Evolutionary conservation across 1,140 invertebrate genomes (phyloP).

Genomic region (Drosophila cardini): DNA sequence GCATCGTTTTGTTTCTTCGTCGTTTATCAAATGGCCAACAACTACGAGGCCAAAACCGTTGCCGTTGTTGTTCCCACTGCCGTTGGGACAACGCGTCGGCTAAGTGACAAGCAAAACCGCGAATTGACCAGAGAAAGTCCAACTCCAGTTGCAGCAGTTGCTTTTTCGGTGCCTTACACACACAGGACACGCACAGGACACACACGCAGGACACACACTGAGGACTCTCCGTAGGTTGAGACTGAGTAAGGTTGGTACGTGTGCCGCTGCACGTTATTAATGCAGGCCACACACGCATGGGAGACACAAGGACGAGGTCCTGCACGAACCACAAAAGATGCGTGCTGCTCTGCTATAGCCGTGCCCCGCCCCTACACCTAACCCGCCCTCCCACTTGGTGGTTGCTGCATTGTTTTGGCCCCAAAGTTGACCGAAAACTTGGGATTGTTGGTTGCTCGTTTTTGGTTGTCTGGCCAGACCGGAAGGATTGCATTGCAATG

Average conservation of each 20-base stretch:
- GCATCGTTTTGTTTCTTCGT: conserved; percentile 67
- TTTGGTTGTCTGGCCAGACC: conserved; percentile 59
- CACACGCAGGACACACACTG: not conserved
- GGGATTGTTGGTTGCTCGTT: conserved; percentile 81
- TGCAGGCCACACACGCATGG: conserved; percentile 28
- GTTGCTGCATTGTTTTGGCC: conserved; percentile 74
- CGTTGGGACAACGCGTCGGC: conserved; percentile 66
- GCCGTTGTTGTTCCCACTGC: conserved; percentile 15
- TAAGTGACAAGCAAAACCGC: conserved; percentile 84
- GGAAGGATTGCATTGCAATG: conserved; percentile 63
- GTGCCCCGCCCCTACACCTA: not conserved
- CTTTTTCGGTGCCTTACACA: conserved; percentile 39
- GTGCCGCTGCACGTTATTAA: conserved; percentile 47
- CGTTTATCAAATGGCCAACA: conserved; percentile 79
- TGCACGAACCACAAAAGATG: conserved; percentile 44
- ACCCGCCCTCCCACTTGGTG: not conserved
- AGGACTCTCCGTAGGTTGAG: conserved; percentile 2
- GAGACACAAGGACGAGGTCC: not conserved
- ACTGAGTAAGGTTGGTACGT: conserved; percentile 25
- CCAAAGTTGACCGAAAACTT: conserved; percentile 82
- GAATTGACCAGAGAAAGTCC: conserved; percentile 84
- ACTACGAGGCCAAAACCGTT: too few species aligned
- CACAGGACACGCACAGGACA: conserved; percentile 21
- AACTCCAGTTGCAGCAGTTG: conserved; percentile 55
- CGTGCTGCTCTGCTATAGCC: conserved; percentile 23